A percentile compares a stretch with the other conserved stretches of the same genome.
These are phyloP conservation scores for Motacilla alba DNA, from an alignment of 2,113 vertebrate genomes.

Conservation along the genomic window DNA sequence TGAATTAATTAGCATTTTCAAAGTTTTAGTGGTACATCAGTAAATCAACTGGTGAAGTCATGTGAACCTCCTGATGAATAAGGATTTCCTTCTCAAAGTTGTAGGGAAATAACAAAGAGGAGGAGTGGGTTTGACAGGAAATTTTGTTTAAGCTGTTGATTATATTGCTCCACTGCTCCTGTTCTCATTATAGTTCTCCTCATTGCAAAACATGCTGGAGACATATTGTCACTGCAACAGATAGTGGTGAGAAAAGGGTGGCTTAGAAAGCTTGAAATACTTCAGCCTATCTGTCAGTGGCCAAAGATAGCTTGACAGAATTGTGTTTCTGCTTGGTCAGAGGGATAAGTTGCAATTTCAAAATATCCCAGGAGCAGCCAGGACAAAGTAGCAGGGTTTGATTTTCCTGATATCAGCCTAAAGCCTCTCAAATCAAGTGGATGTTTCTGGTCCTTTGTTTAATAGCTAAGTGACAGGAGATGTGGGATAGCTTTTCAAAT, in stretches of 20 bases:
- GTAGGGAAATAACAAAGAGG: neutral
- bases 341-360: neutral
- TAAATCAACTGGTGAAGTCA: neutral
- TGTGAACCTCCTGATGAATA: neutral
- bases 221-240: neutral
- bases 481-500: neutral
- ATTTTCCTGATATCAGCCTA: neutral
- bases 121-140: neutral
- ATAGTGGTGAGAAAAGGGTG: neutral
- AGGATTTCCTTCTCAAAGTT: neutral
- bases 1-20: neutral
- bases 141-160: neutral
- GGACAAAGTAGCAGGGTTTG: neutral
- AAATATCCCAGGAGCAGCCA: neutral
- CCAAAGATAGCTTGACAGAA: neutral
- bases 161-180: neutral
- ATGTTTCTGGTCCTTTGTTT: neutral
- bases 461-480: neutral
- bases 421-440: neutral
- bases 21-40: neutral
- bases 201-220: neutral
- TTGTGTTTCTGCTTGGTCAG: neutral
- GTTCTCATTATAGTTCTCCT: neutral
- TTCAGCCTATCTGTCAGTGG: neutral
- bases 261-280: neutral